Base-by-base conservation (phyloP, 1,140 invertebrate genomes). In the Lepidotrigona ventralis region DNA sequence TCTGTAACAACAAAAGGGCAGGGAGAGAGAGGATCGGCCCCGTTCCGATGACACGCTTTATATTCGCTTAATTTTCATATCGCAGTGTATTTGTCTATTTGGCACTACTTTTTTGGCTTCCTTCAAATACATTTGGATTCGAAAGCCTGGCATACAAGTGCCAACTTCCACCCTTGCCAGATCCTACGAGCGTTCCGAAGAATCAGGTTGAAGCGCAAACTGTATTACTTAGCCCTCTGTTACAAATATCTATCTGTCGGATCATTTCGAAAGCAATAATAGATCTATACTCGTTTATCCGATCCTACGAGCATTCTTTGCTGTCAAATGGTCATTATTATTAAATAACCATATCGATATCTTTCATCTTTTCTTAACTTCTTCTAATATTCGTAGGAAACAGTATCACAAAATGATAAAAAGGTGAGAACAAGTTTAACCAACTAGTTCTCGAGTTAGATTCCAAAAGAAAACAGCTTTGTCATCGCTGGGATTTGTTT, bases 91-190 rank as follows among this genome's bases (percentile, higher is more conserved):
- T 83, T 54, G 77, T 79, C 82, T 79, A 83, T 83, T 83, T 83
- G 82, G 82, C 82, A 83, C 82, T 83, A 79, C 76, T 71, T 83
- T 83, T 83, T 83, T 83, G 82, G 82, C 82, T 71, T 83, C 82
- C 69, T 79, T 79, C 76, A 33, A 73, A 79, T 83, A 73, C 82
- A 83, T 83, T 83, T 79, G 82, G 76, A 79, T 72, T 77, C 69
- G 51, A 72, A 33, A 58, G 58, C 69, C 51, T 33, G 51, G 66
- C 53, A 29, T 83, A 19, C 58, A 72, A 83, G 53, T 83, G 82
- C 82, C 82, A 83, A 83, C 77, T 79, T 83, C 69, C 58, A 83
- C n/a, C 51, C 76, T 83, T 83, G 82, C 82, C 82, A 83, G 82
- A 72, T 79, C n/a, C 82, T 66, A 26, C 51, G 60, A 79, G 58